phyloP scores from a whole-genome alignment of 2,113 vertebrate species.

The Andinoacara biseriatus region DNA sequence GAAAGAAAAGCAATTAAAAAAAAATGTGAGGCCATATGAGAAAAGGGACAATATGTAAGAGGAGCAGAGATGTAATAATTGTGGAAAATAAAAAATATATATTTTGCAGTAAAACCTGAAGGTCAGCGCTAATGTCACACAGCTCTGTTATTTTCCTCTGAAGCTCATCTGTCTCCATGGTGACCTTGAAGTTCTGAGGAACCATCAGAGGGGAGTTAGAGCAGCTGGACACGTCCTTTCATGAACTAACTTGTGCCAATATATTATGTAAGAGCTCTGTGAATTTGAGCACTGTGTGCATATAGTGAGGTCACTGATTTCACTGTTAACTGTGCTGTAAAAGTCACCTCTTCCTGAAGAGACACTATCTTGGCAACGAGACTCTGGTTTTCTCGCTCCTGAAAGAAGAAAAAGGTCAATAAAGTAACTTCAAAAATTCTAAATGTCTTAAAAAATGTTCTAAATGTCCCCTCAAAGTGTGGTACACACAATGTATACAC shows the following conservation, averaged over 20 bases:
- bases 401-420: not conserved
- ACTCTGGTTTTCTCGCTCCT: conserved; percentile 89
- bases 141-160: conserved; percentile 85
- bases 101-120: conserved; percentile 76
- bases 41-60: not conserved
- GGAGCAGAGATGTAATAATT: not conserved
- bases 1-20: too few species aligned
- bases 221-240: not conserved
- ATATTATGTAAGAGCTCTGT: not conserved
- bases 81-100: not conserved
- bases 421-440: not conserved
- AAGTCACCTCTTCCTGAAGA: conserved; percentile 88
- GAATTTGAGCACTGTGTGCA: not conserved
- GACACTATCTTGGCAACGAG: conserved; percentile 84
- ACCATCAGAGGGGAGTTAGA: conserved; percentile 19
- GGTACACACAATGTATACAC: not conserved
- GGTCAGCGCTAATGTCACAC: conserved; percentile 79
- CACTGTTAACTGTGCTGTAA: not conserved
- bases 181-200: conserved; percentile 85
- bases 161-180: conserved; percentile 82
- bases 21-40: too few species aligned
- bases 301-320: not conserved
- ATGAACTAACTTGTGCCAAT: not conserved
- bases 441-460: accelerated
- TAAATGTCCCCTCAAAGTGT: not conserved